A percentile compares a stretch with the other conserved stretches of the same genome.
Evolutionary conservation across 1,140 invertebrate genomes (phyloP).

Genomic region (silkworm (Bombyx mori)): ASM3026992v2 NC_085118.1:9053501-9054000

Average conservation of each 20-base stretch:
- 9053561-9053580: conserved; percentile 65
- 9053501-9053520: background rate
- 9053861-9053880: conserved; percentile 92
- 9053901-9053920: conserved; percentile 90
- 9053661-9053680: conserved; percentile 89
- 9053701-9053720: conserved; percentile 91
- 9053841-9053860: conserved; percentile 91
- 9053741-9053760: conserved; percentile 65
- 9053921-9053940: conserved; percentile 88
- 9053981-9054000: conserved; percentile 90
- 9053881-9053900: conserved; percentile 93
- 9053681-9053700: conserved; percentile 86
- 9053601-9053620: conserved; percentile 85
- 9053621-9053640: conserved; percentile 81
- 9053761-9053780: conserved; percentile 83
- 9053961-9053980: conserved; percentile 88
- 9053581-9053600: conserved; percentile 78
- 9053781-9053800: conserved; percentile 74
- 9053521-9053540: conserved; percentile 2
- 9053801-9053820: conserved; percentile 79
- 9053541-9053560: conserved; percentile 41
- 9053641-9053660: conserved; percentile 91
- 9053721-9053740: conserved; percentile 85
- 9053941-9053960: conserved; percentile 77
- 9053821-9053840: conserved; percentile 84